Evolutionary conservation across 2,113 vertebrate species (phyloP).

Genomic region (Syrmaticus mikado): DNA sequence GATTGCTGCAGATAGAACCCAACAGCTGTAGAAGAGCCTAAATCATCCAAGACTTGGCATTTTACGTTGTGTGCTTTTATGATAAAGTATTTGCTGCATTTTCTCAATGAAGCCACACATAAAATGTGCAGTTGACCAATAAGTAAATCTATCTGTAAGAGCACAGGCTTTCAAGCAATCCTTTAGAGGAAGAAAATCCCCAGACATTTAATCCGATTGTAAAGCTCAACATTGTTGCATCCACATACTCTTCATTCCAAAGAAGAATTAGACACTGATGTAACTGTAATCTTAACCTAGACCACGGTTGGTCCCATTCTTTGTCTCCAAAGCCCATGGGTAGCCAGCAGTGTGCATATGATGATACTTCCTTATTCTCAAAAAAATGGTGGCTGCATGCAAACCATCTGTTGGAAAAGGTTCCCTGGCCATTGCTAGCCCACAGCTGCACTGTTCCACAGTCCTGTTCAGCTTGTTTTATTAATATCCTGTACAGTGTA

Average conservation of each 20-base stretch:
- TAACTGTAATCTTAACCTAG: neutral
- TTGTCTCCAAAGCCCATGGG: neutral
- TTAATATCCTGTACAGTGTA: neutral
- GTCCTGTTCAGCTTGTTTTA: neutral
- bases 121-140: neutral
- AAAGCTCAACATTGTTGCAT: neutral
- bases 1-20: neutral
- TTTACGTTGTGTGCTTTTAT: neutral
- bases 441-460: neutral
- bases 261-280: accelerated
- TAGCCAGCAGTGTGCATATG: neutral
- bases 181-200: neutral
- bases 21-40: neutral
- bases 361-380: neutral
- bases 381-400: neutral
- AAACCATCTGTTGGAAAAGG: neutral
- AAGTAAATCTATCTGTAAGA: neutral
- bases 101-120: neutral
- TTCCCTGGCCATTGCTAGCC: neutral
- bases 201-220: neutral
- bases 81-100: neutral
- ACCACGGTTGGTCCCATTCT: neutral
- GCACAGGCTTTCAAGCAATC: neutral
- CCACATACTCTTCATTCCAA: neutral
- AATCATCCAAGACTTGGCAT: neutral